phyloP scores from a whole-genome alignment of 2,113 vertebrate species.

The Passerina amoena region DNA sequence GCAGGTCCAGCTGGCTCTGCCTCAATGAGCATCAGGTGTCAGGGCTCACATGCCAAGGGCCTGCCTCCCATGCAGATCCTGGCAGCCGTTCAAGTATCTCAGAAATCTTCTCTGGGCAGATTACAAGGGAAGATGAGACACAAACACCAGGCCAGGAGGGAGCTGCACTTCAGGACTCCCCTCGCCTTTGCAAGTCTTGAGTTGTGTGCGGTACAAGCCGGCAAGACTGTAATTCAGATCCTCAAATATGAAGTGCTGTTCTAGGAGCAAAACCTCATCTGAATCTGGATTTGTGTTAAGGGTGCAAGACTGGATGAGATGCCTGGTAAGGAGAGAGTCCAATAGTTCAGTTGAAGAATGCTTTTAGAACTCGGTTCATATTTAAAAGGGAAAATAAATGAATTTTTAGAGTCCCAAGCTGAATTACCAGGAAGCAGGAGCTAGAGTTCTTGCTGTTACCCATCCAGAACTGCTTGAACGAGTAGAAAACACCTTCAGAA shows the following conservation, averaged over 20 bases:
- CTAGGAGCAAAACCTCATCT: background rate
- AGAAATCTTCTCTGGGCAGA: slow-evolving; percentile 23
- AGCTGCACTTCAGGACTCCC: background rate
- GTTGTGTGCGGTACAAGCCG: background rate
- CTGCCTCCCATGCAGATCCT: background rate
- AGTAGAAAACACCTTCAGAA: background rate
- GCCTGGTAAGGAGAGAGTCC: background rate
- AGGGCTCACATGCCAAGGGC: background rate
- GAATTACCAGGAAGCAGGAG: background rate
- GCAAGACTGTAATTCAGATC: background rate
- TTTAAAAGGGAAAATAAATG: background rate
- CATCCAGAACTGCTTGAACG: background rate
- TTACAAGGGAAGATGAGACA: background rate
- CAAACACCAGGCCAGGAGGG: background rate
- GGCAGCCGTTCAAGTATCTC: background rate
- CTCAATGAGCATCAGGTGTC: background rate
- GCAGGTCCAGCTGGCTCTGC: background rate
- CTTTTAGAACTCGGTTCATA: background rate
- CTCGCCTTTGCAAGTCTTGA: background rate
- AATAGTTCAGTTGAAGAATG: background rate
- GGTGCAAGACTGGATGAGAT: background rate
- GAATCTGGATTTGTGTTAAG: background rate
- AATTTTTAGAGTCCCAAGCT: background rate
- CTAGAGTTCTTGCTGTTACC: background rate
- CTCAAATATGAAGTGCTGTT: background rate